Conservation (phyloP, 2,888 invertebrate species). For the Noctuana brunneofusca region DNA sequence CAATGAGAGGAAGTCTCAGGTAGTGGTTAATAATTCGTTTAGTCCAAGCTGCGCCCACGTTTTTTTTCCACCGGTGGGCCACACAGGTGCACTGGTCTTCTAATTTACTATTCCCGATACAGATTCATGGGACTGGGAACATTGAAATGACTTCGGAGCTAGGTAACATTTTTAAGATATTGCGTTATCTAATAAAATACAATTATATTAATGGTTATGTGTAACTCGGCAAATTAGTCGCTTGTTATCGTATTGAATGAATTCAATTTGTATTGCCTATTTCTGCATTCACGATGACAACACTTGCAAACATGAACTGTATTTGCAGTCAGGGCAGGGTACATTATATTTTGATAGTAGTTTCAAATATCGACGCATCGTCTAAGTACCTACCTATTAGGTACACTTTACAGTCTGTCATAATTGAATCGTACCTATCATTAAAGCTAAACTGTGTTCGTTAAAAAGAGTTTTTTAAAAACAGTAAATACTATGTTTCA, state of each 20-base stretch:
- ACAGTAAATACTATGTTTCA: too few relatives aligned
- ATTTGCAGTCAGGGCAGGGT: too few relatives aligned
- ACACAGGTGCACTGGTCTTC: conserved; percentile 78
- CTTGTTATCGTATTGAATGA: conserved; percentile 1
- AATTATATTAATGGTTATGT: conserved; percentile 41
- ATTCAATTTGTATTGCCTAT: conserved; percentile 6
- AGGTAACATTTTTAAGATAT: conserved; percentile 49
- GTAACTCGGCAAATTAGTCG: conserved; percentile 24
- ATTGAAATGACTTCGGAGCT: conserved; percentile 66
- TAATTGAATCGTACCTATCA: too few relatives aligned
- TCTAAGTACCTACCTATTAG: too few relatives aligned
- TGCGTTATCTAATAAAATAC: conserved; percentile 45
- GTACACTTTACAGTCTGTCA: too few relatives aligned
- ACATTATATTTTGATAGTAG: too few relatives aligned
- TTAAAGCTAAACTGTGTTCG: too few relatives aligned
- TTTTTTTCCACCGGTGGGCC: conserved; percentile 69
- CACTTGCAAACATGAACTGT: too few relatives aligned
- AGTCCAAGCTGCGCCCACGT: conserved; percentile 76
- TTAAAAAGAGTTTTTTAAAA: too few relatives aligned
- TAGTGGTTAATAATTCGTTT: conserved; percentile 82
- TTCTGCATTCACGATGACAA: neutral
- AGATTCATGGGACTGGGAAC: conserved; percentile 44
- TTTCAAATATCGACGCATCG: too few relatives aligned
- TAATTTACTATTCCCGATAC: conserved; percentile 77
- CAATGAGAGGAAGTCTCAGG: conserved; percentile 66